A percentile compares a stretch with the other conserved stretches of the same genome.
Conservation (phyloP, 2,888 invertebrate genomes). For the Buathra laborator region DNA sequence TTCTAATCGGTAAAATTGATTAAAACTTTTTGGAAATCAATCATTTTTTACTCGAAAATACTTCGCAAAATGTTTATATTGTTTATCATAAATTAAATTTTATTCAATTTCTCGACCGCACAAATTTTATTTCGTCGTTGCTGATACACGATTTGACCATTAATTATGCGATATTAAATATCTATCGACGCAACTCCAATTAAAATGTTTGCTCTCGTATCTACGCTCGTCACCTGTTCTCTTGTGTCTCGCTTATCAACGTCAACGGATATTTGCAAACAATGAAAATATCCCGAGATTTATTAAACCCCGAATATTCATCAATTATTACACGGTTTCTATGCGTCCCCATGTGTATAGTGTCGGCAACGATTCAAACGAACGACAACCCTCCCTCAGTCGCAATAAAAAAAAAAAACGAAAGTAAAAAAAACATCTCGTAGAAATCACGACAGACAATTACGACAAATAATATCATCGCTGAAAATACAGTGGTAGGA, state of each 20-base stretch:
- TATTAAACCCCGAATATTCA: constrained; percentile 76
- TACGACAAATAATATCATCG: constrained; percentile 51
- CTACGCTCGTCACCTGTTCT: constrained; percentile 23
- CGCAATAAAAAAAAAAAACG: not conserved
- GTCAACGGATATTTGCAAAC: constrained; percentile 75
- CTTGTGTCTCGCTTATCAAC: constrained; percentile 51
- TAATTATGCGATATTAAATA: constrained; percentile 84
- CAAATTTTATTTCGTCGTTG: not conserved
- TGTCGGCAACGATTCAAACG: not conserved
- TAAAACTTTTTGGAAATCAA: too few relatives aligned
- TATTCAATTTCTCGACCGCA: not conserved
- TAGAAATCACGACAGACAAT: constrained; percentile 68
- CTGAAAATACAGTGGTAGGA: constrained; percentile 55
- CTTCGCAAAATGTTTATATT: not conserved
- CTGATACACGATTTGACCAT: constrained; percentile 71
- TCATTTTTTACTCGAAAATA: too few relatives aligned
- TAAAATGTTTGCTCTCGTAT: constrained; percentile 80
- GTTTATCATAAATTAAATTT: not conserved
- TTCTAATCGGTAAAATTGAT: too few relatives aligned
- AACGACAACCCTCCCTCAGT: not conserved
- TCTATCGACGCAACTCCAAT: constrained; percentile 79
- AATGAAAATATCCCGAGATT: constrained; percentile 62
- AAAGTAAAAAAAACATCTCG: constrained; percentile 38
- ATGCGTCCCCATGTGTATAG: not conserved
- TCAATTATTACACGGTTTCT: constrained; percentile 71